Percentiles rank a stretch among this genome's conserved stretches.
These are phyloP conservation scores for Muscina levida DNA, from an alignment of 2,888 invertebrate genomes.

Conservation along the genomic window DNA sequence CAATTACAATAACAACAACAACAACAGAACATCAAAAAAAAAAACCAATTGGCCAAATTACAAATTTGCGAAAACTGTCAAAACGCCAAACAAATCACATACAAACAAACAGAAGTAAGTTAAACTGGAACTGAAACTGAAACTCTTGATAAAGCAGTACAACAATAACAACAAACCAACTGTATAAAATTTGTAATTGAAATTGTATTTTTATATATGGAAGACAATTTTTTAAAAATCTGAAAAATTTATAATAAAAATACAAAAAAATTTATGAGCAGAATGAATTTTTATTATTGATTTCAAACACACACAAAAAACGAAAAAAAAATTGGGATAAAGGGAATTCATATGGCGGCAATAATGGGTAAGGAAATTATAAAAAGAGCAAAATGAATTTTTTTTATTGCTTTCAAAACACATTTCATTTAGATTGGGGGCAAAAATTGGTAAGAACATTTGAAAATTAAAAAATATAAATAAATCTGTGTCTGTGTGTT, in stretches of 20 bases:
- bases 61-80: background rate
- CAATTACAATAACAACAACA: too few species aligned
- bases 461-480: too few species aligned
- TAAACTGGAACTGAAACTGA: conserved; percentile 29
- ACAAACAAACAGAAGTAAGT: conserved; percentile 21
- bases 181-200: conserved; percentile 57
- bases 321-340: background rate
- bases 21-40: too few species aligned
- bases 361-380: too few species aligned
- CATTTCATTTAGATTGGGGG: too few species aligned
- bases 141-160: background rate
- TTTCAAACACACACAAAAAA: conserved; percentile 8
- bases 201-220: conserved; percentile 64
- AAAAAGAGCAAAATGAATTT: too few species aligned
- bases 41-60: conserved; percentile 26
- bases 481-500: too few species aligned
- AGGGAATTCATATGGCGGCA: background rate
- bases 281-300: conserved; percentile 42
- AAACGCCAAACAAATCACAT: too few species aligned
- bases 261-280: conserved; percentile 64
- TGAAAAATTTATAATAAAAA: conserved; percentile 56
- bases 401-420: too few species aligned
- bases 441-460: too few species aligned
- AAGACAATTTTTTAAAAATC: conserved; percentile 53
- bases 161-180: too few species aligned